phyloP scores from a whole-genome alignment of 2,888 invertebrate species.

The Orgyia antiqua region DNA sequence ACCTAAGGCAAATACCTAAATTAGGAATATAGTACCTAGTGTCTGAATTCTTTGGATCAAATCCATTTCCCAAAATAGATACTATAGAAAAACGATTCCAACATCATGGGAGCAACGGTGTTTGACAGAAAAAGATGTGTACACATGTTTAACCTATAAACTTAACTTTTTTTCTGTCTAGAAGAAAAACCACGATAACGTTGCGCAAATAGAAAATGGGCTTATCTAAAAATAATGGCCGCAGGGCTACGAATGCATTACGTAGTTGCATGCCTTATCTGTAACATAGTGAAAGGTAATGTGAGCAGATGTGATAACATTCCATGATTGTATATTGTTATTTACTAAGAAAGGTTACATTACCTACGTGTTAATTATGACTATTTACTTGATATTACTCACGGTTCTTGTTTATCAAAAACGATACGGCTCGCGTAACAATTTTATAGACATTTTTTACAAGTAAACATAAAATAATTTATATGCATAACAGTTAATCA shows the following conservation, averaged over 20 bases:
- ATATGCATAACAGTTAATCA: too few species aligned
- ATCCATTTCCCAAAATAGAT: too few species aligned
- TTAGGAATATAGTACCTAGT: too few species aligned
- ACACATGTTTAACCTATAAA: too few species aligned
- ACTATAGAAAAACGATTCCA: too few species aligned
- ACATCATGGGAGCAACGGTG: background rate
- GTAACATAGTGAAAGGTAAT: constrained; percentile 37
- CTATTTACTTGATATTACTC: constrained; percentile 13
- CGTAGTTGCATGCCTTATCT: constrained; percentile 38
- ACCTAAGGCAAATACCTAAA: too few species aligned
- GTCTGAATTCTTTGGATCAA: too few species aligned
- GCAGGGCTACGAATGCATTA: too few species aligned
- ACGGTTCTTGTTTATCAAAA: constrained; percentile 7
- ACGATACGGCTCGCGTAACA: too few species aligned
- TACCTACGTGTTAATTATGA: constrained; percentile 17
- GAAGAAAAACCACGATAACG: background rate
- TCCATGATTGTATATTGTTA: constrained; percentile 20
- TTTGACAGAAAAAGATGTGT: background rate
- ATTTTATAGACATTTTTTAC: too few species aligned
- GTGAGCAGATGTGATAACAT: constrained; percentile 41
- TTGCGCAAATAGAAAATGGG: background rate
- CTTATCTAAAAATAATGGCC: constrained; percentile 3
- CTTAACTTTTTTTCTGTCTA: too few species aligned
- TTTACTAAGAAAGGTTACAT: constrained; percentile 14
- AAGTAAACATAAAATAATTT: too few species aligned